phyloP scores from a whole-genome alignment of 2,113 vertebrate genomes.

The Nipponia nippon region DNA sequence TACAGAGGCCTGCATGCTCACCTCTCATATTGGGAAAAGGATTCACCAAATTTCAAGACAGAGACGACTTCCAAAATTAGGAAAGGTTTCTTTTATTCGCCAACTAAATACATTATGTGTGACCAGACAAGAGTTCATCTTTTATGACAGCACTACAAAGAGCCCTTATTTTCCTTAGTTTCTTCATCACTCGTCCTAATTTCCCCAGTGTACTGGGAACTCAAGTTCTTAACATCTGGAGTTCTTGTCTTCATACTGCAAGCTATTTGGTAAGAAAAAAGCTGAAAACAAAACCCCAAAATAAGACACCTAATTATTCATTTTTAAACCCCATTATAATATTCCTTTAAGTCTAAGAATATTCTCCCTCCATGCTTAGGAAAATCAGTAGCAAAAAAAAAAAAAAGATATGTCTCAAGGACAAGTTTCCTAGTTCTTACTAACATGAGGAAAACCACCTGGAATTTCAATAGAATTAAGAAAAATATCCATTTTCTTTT shows the following conservation, averaged over 20 bases:
- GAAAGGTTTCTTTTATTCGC: background rate
- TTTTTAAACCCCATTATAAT: background rate
- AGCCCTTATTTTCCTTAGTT: background rate
- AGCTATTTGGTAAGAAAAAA: background rate
- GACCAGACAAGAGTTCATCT: background rate
- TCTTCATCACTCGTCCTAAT: background rate
- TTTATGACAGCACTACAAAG: background rate
- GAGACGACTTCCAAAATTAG: background rate
- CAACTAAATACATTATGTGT: background rate
- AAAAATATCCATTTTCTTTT: background rate
- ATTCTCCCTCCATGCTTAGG: background rate
- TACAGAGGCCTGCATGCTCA: background rate
- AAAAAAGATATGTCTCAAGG: background rate
- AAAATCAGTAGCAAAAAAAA: background rate
- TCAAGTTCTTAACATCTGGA: slow-evolving; percentile 10
- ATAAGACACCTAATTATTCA: background rate
- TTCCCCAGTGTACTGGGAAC: background rate
- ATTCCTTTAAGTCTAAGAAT: background rate
- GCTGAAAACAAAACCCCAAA: background rate
- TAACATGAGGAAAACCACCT: background rate
- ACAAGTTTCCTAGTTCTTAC: background rate
- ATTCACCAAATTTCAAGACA: background rate
- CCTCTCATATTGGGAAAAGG: background rate
- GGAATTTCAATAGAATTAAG: background rate
- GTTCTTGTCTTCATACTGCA: background rate